A percentile compares a stretch with the other conserved stretches of the same genome.
Evolutionary conservation across 2,113 vertebrate species (phyloP).

Genomic region (Pollimyrus isidori): DNA sequence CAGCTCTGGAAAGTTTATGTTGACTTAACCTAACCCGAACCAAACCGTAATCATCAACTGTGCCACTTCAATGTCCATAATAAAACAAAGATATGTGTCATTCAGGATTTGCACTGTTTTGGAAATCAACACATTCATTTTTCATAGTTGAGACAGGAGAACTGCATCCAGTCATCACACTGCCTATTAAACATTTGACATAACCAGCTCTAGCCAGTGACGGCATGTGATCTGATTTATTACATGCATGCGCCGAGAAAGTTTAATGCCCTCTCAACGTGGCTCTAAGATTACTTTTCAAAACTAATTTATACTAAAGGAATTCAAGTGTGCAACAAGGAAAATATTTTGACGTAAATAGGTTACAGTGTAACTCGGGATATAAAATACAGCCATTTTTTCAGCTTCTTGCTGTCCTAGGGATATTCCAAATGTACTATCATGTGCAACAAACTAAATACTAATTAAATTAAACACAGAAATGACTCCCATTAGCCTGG

Average conservation of each 20-base stretch:
- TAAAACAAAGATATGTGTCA: not conserved
- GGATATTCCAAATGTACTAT: conserved; percentile 5
- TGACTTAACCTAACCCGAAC: not conserved
- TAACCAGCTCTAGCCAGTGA: not conserved
- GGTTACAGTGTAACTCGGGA: not conserved
- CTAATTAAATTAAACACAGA: conserved; percentile 10
- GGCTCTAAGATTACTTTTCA: not conserved
- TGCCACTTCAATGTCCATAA: not conserved
- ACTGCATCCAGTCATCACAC: not conserved
- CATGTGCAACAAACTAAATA: conserved; percentile 3
- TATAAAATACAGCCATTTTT: not conserved
- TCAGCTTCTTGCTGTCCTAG: not conserved
- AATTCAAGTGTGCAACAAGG: not conserved
- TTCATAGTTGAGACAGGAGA: not conserved
- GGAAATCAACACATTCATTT: not conserved
- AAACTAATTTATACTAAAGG: conserved; percentile 12
- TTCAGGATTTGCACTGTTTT: not conserved
- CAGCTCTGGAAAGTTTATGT: not conserved
- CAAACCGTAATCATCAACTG: not conserved
- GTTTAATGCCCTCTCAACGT: not conserved
- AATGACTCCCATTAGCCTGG: not conserved
- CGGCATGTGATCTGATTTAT: not conserved
- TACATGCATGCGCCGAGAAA: not conserved
- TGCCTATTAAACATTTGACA: not conserved
- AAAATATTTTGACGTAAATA: not conserved